Evolutionary conservation across 1,140 invertebrate genomes (phyloP), one percentile per base, ranked within the genome.

Genomic region (Apis dorsata): DNA sequence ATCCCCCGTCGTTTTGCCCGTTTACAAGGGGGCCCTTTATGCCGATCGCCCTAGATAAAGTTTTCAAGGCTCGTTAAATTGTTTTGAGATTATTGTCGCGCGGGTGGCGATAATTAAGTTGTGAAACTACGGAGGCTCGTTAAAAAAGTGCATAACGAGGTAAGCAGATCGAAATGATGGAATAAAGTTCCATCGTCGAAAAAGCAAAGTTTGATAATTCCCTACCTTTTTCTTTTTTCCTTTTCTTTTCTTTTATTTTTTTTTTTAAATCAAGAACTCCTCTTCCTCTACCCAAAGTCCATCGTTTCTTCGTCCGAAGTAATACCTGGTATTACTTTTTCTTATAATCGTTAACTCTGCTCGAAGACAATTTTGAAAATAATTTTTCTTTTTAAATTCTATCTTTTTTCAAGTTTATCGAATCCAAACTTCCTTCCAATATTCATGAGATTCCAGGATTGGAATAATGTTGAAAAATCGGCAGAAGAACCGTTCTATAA

Each of bases 31-130:
- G 79, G 60, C 68, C 76, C 78, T 88, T 85, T 85, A 68, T 82
- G 63, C 79, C 83, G 83, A 88, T 88, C 87, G 87, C 85, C 71
- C 83, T 60, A 81, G 69, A 88, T 83, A 79, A 87, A 87, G 73
- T 88, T 88, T 79, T 68, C 79, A 62, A 72, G 72, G 24, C 70
- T 84, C 78, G 85, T 87, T 87, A 87, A 87, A 84, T 76, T 87
- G 82, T 86, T 87, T 87, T 81, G 65, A 75, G 62, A 84, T 87
- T 81, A 66, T 77, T 49, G 81, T 66, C 69, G 69, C 74, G 81
- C 63, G 55, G 7, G 17, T 21, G 2, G 8, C 17, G 8, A 85
- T 84, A 87, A 87, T 86, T 81, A 76, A 87, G 72, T 87, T 86
- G 34, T 66, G 57, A 62, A 81, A 60, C 68, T 79, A 11, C 34